phyloP scores from a whole-genome alignment of 23 tunicate genomes.

The Halocynthia roretzi region DNA sequence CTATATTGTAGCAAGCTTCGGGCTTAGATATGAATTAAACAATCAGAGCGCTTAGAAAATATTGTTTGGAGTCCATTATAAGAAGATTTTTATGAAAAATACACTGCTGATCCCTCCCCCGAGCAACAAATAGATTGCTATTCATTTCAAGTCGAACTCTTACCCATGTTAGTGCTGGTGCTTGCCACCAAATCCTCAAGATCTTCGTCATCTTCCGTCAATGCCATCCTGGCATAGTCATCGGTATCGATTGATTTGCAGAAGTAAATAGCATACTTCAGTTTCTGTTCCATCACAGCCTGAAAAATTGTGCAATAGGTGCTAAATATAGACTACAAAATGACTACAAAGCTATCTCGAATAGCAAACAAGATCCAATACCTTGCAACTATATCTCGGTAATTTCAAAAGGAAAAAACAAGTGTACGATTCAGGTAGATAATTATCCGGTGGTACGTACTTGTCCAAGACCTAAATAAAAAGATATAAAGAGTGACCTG shows the following conservation, averaged over 20 bases:
- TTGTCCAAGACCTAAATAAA: slow-evolving; percentile 63
- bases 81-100: too few species aligned
- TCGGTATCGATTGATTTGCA: slow-evolving; percentile 96
- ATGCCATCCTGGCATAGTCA: slow-evolving; percentile 71
- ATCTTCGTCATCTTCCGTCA: slow-evolving; percentile 29
- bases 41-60: neutral
- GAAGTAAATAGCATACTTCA: slow-evolving; percentile 85
- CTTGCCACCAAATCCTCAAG: slow-evolving; percentile 26
- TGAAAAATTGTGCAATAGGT: neutral
- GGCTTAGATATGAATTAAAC: neutral
- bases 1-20: neutral
- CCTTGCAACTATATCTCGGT: slow-evolving; percentile 78
- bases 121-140: too few species aligned
- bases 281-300: slow-evolving; percentile 67
- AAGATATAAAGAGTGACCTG: neutral
- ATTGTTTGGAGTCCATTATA: neutral
- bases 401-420: slow-evolving; percentile 85
- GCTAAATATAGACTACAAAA: neutral
- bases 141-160: too few species aligned
- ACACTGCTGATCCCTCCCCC: too few species aligned
- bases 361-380: neutral
- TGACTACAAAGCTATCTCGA: neutral
- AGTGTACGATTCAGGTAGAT: slow-evolving; percentile 86
- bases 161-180: slow-evolving; percentile 3
- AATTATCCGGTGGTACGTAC: slow-evolving; percentile 79